phyloP scores from a whole-genome alignment of 1,140 invertebrate genomes.

The Cryptotermes secundus region DNA sequence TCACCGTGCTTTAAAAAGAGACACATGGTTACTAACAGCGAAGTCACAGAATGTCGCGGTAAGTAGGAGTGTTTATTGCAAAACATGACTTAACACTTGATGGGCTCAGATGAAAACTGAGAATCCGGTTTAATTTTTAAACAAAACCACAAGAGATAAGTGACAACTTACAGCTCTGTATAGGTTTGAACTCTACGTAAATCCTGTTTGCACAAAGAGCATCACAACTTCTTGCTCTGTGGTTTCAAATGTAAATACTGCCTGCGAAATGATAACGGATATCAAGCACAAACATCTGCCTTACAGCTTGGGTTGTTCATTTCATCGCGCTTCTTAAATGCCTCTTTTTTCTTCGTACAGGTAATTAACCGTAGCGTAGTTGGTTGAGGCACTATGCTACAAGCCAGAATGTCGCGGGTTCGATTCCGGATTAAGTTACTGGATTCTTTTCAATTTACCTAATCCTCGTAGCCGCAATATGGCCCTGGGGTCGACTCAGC shows the following conservation, averaged over 20 bases:
- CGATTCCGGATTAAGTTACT: no score
- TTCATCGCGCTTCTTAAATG: no score
- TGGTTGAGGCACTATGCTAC: no score
- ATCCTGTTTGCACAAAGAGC: not conserved
- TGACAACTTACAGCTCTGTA: not conserved
- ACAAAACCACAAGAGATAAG: not conserved
- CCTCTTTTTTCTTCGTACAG: no score
- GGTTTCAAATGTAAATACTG: not conserved
- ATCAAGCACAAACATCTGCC: not conserved
- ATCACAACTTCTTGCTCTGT: not conserved
- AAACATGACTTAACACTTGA: not conserved
- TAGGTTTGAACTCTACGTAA: not conserved
- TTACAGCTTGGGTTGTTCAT: not conserved
- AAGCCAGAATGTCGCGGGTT: no score
- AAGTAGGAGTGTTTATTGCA: not conserved
- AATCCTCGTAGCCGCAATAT: no score
- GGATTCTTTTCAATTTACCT: no score
- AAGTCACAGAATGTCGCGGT: not conserved
- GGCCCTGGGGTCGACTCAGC: no score
- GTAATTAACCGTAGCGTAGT: no score
- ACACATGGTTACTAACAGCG: no score
- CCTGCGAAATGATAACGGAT: not conserved
- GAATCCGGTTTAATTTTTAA: not conserved
- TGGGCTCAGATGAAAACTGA: not conserved
- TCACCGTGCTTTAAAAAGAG: no score